Evolutionary conservation across 2,797 vertebrate species (phyloP).

Genomic region (Lerista edwardsae): DNA sequence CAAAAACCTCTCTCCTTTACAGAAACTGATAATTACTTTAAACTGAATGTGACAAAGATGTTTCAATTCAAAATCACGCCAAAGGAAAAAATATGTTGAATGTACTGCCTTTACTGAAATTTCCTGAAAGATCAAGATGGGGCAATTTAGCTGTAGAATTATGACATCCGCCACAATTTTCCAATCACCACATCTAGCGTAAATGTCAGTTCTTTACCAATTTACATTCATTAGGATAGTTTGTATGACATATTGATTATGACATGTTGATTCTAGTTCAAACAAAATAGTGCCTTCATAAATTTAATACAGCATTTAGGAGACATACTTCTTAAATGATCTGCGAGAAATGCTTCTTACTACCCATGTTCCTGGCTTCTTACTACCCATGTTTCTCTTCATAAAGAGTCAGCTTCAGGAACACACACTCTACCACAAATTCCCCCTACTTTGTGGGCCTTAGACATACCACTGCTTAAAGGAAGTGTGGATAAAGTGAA

Average conservation of each 20-base stretch:
- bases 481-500: not conserved
- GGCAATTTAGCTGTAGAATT: conserved; percentile 9
- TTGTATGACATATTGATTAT: conserved; percentile 52
- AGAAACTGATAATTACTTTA: not conserved
- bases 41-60: not conserved
- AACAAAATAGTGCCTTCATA: conserved; percentile 38
- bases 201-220: conserved; percentile 27
- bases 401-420: not conserved
- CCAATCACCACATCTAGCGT: not conserved
- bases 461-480: not conserved
- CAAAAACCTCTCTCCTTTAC: not conserved
- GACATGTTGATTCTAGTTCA: conserved; percentile 41
- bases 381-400: not conserved
- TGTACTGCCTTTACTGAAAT: not conserved
- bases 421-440: too few relatives aligned
- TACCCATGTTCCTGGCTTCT: too few relatives aligned
- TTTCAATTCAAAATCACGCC: conserved; percentile 6
- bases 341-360: not conserved
- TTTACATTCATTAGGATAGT: conserved; percentile 54
- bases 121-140: not conserved
- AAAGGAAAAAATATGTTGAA: not conserved
- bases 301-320: conserved; percentile 10
- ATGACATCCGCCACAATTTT: conserved; percentile 17
- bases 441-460: not conserved
- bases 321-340: not conserved